A percentile compares a stretch with the other conserved stretches of the same genome.
Conservation (phyloP, 2,113 vertebrate species). For the Gasterosteus nipponicus region DNA sequence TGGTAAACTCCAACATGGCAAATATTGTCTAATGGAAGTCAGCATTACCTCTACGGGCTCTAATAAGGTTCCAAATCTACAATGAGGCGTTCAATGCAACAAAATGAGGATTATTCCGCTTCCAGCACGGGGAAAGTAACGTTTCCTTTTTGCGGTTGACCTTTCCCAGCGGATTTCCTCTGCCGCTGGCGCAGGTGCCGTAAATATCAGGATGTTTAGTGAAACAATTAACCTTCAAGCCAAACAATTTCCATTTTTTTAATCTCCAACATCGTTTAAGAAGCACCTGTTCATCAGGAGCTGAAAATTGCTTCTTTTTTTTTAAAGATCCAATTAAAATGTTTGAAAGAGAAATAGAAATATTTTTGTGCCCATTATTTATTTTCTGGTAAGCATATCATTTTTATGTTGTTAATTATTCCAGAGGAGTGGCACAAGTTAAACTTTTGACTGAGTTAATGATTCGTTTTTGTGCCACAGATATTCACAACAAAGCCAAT, state of each 20-base stretch:
- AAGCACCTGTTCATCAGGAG: slow-evolving; percentile 12
- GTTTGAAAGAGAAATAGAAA: not conserved
- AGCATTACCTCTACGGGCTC: slow-evolving; percentile 14
- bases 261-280: slow-evolving; percentile 46
- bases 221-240: slow-evolving; percentile 71
- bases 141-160: slow-evolving; percentile 57
- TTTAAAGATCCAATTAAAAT: not conserved
- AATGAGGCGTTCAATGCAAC: slow-evolving; percentile 26
- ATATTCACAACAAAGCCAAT: slow-evolving; percentile 23
- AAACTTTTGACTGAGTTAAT: slow-evolving; percentile 43
- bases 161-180: slow-evolving; percentile 66
- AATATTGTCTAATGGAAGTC: slow-evolving; percentile 56
- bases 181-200: slow-evolving; percentile 41
- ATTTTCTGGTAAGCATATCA: not conserved
- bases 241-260: slow-evolving; percentile 52
- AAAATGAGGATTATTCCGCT: slow-evolving; percentile 25
- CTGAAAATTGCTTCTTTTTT: slow-evolving; percentile 9
- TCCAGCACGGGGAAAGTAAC: slow-evolving; percentile 9
- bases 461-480: slow-evolving; percentile 35
- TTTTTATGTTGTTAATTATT: slow-evolving; percentile 2
- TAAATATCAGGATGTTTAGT: slow-evolving; percentile 68
- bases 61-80: slow-evolving; percentile 15
- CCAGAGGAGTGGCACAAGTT: not conserved
- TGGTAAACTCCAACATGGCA: slow-evolving; percentile 17
- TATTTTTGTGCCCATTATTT: not conserved